These are phyloP conservation scores for Lepilemur septentrionalis DNA, from an alignment of 2,797 vertebrate genomes.

Conservation along the genomic window DNA sequence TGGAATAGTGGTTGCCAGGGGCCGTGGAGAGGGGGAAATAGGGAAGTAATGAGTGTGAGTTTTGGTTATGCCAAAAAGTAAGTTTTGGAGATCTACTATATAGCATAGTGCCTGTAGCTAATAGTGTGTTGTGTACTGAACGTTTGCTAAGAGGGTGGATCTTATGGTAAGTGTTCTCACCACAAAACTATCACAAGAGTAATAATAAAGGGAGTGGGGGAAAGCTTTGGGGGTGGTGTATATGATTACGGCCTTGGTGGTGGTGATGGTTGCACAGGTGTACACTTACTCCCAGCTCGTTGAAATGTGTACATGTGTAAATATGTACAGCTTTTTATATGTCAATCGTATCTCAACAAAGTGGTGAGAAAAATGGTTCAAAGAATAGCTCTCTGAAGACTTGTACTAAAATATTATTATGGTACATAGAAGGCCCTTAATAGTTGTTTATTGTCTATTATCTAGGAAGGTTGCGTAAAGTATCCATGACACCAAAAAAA, in stretches of 20 bases:
- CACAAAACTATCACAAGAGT: neutral
- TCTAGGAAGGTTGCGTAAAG: neutral
- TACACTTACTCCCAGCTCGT: neutral
- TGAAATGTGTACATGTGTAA: neutral
- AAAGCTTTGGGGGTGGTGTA: neutral
- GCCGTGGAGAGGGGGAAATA: no score
- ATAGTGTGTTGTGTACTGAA: neutral
- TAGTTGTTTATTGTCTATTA: neutral
- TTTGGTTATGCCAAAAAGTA: neutral
- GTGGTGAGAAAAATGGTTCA: neutral
- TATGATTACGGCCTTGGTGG: neutral
- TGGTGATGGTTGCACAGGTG: neutral
- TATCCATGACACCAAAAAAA: neutral
- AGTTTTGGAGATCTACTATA: neutral
- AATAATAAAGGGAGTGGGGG: no score
- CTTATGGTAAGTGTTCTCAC: neutral
- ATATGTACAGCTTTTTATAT: neutral
- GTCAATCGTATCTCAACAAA: neutral
- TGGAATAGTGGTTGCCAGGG: neutral
- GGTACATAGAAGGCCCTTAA: neutral
- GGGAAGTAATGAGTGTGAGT: neutral
- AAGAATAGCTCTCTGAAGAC: neutral
- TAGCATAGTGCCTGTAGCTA: neutral
- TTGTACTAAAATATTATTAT: constrained; percentile 5
- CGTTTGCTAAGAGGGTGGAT: neutral